phyloP scores from a whole-genome alignment of 2,797 vertebrate genomes.

The Erpetoichthys calabaricus region DNA sequence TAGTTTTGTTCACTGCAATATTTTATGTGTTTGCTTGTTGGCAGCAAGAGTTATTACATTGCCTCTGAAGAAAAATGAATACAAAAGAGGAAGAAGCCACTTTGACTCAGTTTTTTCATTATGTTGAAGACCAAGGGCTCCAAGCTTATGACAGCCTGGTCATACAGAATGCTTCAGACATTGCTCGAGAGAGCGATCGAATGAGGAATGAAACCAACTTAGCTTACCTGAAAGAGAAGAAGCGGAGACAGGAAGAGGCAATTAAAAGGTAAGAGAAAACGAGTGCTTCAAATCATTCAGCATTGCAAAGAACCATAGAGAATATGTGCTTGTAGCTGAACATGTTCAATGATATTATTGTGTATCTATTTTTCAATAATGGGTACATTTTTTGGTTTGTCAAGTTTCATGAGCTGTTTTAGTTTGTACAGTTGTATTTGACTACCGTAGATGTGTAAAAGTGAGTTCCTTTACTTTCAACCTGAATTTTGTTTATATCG shows the following conservation, averaged over 20 bases:
- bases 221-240: slow-evolving; percentile 86
- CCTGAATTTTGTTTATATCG: too few relatives aligned
- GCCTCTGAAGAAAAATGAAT: slow-evolving; percentile 81
- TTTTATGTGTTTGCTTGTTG: slow-evolving; percentile 15
- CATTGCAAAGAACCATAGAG: too few relatives aligned
- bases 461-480: too few relatives aligned
- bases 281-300: neutral
- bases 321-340: too few relatives aligned
- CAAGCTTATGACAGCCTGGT: slow-evolving; percentile 83
- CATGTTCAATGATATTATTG: too few relatives aligned
- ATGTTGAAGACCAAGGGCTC: slow-evolving; percentile 92
- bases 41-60: slow-evolving; percentile 61
- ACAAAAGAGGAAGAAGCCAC: slow-evolving; percentile 78
- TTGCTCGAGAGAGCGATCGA: slow-evolving; percentile 71
- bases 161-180: slow-evolving; percentile 80
- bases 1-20: slow-evolving; percentile 5
- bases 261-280: slow-evolving; percentile 73
- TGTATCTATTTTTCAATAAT: too few relatives aligned
- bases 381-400: too few relatives aligned
- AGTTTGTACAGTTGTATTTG: too few relatives aligned
- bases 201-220: slow-evolving; percentile 89
- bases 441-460: too few relatives aligned
- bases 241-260: slow-evolving; percentile 90
- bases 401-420: too few relatives aligned
- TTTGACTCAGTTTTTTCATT: slow-evolving; percentile 80